Conservation (phyloP, 2,888 invertebrate species). For the Epinotia demarniana region DNA sequence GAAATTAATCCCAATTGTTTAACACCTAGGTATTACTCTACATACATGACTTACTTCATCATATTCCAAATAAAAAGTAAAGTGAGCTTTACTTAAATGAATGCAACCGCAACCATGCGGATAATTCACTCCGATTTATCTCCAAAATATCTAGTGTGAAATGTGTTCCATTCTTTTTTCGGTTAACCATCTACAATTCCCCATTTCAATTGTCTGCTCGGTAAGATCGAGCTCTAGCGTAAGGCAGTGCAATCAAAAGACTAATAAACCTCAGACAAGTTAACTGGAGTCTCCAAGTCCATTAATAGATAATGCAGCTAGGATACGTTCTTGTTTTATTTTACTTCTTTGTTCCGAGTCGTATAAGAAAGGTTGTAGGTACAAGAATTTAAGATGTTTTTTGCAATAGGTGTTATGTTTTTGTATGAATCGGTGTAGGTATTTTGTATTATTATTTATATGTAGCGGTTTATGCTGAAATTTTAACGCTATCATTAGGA, state of each 20-base stretch:
- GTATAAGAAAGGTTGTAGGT: background rate
- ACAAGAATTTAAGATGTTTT: background rate
- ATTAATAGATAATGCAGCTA: constrained; percentile 34
- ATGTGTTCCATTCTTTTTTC: background rate
- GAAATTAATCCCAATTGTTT: background rate
- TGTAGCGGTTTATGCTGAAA: no score
- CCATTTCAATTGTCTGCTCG: background rate
- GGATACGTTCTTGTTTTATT: constrained; percentile 29
- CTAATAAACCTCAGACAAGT: constrained; percentile 26
- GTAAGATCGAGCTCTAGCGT: constrained; percentile 10
- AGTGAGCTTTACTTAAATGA: background rate
- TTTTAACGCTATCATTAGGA: no score
- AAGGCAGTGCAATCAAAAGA: constrained; percentile 36
- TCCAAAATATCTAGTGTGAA: background rate
- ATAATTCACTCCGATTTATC: background rate
- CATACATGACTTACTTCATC: no score
- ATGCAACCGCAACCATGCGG: background rate
- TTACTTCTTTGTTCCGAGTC: constrained; percentile 23
- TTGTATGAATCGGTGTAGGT: background rate
- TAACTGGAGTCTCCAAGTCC: constrained; percentile 21
- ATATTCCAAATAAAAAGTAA: background rate
- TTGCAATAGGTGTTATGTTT: background rate
- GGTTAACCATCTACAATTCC: background rate
- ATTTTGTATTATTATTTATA: no score
- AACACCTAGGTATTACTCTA: background rate